Evolutionary conservation across 2,113 vertebrate genomes (phyloP), one percentile per base, ranked within the genome.

Genomic region (Labeo catla): DNA sequence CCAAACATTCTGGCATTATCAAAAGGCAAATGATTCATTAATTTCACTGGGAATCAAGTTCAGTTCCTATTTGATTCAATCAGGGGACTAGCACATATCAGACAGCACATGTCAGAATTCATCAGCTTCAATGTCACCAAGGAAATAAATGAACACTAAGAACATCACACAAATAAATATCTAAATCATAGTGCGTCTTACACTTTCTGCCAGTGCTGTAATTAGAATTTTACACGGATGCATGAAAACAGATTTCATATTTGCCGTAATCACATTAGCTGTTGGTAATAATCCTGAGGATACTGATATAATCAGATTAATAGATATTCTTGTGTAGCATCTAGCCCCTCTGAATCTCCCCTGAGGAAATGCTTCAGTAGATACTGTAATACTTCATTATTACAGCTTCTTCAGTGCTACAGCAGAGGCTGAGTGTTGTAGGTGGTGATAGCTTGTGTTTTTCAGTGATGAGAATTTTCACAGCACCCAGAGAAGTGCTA

Each of bases 221-320:
- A 89, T 91, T 89, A 89, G 47, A 63, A 86, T 87, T 86, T 86
- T 72, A 82, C 84, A 91, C 77, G 28, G 66, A 49, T 84, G 88
- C 50, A 84, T 87, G 61, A 80, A 84, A 81, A 87, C 54, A 36
- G 34, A 45, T 82, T 47, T 85, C 61, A 84, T 76, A 83, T 66
- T 87, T 54, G 47, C 45, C 76, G 72, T 73, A 63, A 84, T 88
- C 72, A 15, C 70, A 73, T 85, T 63, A 63, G 11, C 76, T 34
- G 66, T 49, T 6, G 1, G 12, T 59, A 21, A 80, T 84, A 65
- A 84, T 84, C 59, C 45, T 72, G 65, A 34, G 68, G 8, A 16
- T 50, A 19, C 54, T 79, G 77, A 84, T 65, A 61, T 72, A 36
- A 83, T 61, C 65, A 74, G 74, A 81, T 79, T 39, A 83, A 83